Percentiles rank a stretch among this genome's conserved stretches.
Evolutionary conservation across 64 coral and sea anemone species (phyloP).

Genomic region (Pocillopora verrucosa): DNA sequence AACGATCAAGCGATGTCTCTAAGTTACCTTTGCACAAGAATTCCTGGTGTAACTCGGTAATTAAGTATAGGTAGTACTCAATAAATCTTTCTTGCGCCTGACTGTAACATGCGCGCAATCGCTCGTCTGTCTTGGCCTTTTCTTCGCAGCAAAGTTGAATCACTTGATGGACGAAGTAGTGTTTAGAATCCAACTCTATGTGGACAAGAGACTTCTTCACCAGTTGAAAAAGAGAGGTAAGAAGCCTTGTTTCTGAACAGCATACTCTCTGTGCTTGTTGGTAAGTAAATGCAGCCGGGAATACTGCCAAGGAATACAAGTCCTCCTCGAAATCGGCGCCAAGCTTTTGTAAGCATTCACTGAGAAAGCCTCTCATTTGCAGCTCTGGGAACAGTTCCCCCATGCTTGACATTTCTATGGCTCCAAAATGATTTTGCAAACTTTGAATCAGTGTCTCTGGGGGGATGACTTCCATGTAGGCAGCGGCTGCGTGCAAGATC

Average conservation of each 20-base stretch:
- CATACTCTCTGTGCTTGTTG: not conserved
- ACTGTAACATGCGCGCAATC: not conserved
- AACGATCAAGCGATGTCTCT: not conserved
- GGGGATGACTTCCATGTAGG: constrained; percentile 7
- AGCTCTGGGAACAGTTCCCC: not conserved
- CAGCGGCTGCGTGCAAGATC: constrained; percentile 23
- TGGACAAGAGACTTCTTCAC: constrained; percentile 26
- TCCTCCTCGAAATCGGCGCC: not conserved
- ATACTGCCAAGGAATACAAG: constrained; percentile 18
- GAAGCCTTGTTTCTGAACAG: not conserved
- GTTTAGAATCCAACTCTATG: not conserved
- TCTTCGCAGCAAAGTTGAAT: constrained; percentile 35
- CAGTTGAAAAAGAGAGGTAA: not conserved
- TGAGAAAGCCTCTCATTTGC: constrained; percentile 6
- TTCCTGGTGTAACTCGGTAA: not conserved
- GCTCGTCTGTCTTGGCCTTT: not conserved
- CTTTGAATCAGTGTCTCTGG: not conserved
- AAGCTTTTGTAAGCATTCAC: constrained; percentile 2
- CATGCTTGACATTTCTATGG: not conserved
- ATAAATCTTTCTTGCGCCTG: constrained; percentile 3
- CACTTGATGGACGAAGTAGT: constrained; percentile 32
- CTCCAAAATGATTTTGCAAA: not conserved
- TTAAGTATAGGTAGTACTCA: not conserved
- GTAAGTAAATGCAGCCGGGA: not conserved
- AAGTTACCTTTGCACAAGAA: not conserved